Conservation (phyloP, 2,888 invertebrate species). For the Chloroclystis v-ata region DNA sequence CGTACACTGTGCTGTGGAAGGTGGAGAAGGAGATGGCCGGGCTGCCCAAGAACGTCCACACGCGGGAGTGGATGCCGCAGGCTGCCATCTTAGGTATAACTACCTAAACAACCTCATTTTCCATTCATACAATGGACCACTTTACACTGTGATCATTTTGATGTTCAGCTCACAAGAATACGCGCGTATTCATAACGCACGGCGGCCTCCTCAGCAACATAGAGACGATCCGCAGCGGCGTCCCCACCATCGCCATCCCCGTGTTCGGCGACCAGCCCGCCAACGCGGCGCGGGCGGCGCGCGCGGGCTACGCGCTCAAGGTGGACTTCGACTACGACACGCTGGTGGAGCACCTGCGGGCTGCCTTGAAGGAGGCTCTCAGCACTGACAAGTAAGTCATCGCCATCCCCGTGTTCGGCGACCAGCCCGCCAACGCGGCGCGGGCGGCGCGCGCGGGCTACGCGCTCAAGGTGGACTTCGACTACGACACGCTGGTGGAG, state of each 20-base stretch:
- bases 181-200: conserved; percentile 44
- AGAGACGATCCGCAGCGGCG: conserved; percentile 38
- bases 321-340: conserved; percentile 26
- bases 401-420: no score
- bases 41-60: conserved; percentile 61
- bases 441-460: no score
- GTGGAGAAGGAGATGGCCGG: conserved; percentile 57
- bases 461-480: no score
- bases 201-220: conserved; percentile 42
- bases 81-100: conserved; percentile 67
- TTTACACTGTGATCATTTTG: no score
- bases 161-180: conserved; percentile 46
- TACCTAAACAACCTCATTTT: no score
- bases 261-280: conserved; percentile 45
- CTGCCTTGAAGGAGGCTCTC: conserved; percentile 32
- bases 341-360: conserved; percentile 26
- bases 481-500: no score
- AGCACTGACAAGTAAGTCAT: conserved; percentile 33
- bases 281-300: conserved; percentile 34
- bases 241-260: conserved; percentile 38
- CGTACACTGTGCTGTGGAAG: conserved; percentile 72
- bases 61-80: conserved; percentile 74
- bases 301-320: conserved; percentile 33
- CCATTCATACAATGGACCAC: no score
- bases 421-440: no score